Base-by-base conservation (phyloP, 2,888 invertebrate genomes). In the Drosophila silvestris region DNA sequence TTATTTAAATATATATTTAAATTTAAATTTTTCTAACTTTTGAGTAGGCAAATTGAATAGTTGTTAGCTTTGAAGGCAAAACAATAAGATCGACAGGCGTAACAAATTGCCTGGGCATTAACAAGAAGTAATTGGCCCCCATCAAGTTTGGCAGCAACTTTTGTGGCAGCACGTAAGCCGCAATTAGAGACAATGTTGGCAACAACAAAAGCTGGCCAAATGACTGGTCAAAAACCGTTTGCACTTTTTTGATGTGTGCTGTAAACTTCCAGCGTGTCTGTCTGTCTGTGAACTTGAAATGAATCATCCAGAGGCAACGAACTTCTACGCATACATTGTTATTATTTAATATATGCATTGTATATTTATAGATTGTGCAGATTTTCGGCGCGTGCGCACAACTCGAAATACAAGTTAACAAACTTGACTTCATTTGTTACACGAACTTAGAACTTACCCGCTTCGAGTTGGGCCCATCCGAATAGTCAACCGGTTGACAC, bases 401-500 rank as follows among this genome's bases (percentile, higher is more conserved):
- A 44, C 37, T 35, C 14, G 32, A 53, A 44, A 39, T 59, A 32
- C 41, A 19, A 64, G 50, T 56, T 35, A 51, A 26, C 22, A 51
- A 26, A 62, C 56, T 67, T 67, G 54, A 5, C n/a, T 10, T 28
- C 28, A 3, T 54, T 44, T 60, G 35, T 39, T 37, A 54, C 68
- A 37, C 52, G 67, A 65, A 74, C 57, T 62, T 33, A 28, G 32
- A 47, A 94, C 96, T 95, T 94, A 98, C 98, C 94, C 97, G 95
- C 92, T 96, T 94, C n/a, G 98, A 98, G 93, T 96, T 95, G 63
- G 95, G 96, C 89, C 96, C 96, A 89, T 96, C 95, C 35, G 98
- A 97, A 94, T 98, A 99, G 94, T 99, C 98, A 33, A 99, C 98
- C 0, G 98, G 98, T 93, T 99, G 97, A 92, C 99, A 99, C 80